Base-by-base conservation (phyloP, 2,113 vertebrate genomes). In the Accipiter virgatus region DNA sequence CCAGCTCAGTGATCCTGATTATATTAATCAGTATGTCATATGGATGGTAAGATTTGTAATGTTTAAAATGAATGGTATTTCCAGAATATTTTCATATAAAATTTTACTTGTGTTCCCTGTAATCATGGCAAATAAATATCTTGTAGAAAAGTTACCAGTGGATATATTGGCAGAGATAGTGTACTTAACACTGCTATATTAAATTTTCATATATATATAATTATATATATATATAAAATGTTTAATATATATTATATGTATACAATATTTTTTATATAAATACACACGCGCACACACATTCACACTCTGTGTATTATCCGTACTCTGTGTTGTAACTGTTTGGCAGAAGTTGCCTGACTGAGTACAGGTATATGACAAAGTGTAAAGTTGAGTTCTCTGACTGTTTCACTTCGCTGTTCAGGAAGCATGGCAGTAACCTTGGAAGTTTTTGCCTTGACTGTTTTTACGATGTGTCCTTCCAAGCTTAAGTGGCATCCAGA, bases 11-110 rank as follows among this genome's bases (percentile, higher is more conserved):
- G 99, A 99, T 98, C 99, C 99, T 94, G 99, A 99, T 99, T 99
- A 99, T 98, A 99, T 99, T 98, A 99, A 99, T 98, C 99, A 99
- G 98, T 99, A 99, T 98, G 98, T 99, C 97, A 99, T 99, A 98
- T 99, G 99, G 99, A 99, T 99, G 99, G 99, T 99, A 98, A 98
- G 99, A 58, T 74, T 84, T 91, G 42, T 85, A 75, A 88, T 87
- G 18, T 77, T 88, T 68, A 13, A 88, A 56, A 59, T 86, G 2
- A 66, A 13, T 62, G 14, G 1, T 67, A 20, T 91, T 83, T 95
- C 66, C 58, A 50, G 36, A 85, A 50, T 19, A 45, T 13, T 40
- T 65, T 90, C 5, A 2, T 59, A 11, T 36, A 50, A 40, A 42
- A 7, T 6, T 88, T 67, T 65, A 10, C 3, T 45, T 18, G 1